These are phyloP conservation scores for Temnopleurus reevesii DNA, from an alignment of 53 echinoderm and acorn worm species.

Conservation along the genomic window DNA sequence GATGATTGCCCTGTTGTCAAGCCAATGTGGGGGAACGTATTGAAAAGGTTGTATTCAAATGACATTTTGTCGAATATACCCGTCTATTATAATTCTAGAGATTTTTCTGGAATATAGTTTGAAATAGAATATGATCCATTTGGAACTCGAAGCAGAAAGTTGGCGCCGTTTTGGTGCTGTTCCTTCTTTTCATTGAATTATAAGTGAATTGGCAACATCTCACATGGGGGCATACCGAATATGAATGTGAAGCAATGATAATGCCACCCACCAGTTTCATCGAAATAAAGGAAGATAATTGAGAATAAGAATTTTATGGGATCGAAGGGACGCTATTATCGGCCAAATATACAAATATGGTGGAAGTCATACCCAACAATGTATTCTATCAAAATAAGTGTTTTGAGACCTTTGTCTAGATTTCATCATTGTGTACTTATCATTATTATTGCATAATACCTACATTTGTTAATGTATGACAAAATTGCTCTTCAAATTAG, in stretches of 20 bases:
- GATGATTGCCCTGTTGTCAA: constrained; percentile 20
- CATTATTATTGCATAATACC: no score
- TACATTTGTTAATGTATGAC: no score
- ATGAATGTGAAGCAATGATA: no score
- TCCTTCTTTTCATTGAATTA: background rate
- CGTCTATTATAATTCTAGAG: background rate
- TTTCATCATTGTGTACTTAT: no score
- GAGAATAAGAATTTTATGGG: background rate
- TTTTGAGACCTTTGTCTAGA: no score
- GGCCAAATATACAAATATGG: no score
- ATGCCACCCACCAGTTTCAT: background rate
- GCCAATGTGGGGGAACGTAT: background rate
- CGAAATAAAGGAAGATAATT: background rate
- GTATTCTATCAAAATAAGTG: no score
- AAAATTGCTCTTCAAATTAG: no score
- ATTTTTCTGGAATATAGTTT: background rate
- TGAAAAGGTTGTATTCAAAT: background rate
- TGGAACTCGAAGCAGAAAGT: background rate
- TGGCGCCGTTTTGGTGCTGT: background rate
- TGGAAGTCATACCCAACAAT: no score
- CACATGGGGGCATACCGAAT: background rate
- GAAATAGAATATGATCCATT: background rate
- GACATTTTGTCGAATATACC: background rate
- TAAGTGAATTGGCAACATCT: background rate
- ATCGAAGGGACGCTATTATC: background rate